Evolutionary conservation across 1,140 invertebrate species (phyloP).

Genomic region (Calycopis cecrops): DNA sequence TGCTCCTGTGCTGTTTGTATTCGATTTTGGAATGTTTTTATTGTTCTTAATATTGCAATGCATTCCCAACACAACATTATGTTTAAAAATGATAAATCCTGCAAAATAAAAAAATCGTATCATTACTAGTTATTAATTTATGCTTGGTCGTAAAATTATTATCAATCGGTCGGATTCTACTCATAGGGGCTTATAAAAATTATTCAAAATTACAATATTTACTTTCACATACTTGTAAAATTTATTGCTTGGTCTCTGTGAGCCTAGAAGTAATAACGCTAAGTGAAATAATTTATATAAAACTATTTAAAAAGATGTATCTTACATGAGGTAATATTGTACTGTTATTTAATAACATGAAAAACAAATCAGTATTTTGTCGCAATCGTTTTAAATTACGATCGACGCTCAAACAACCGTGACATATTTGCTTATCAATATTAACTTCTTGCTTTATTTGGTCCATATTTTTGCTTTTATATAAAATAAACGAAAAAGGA

Average conservation of each 20-base stretch:
- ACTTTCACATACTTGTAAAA: too few relatives aligned
- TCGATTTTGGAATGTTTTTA: conserved; percentile 28
- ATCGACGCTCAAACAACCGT: conserved; percentile 22
- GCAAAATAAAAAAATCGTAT: conserved; percentile 18
- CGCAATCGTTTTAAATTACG: conserved; percentile 17
- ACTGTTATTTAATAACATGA: conserved; percentile 16
- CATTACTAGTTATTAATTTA: background rate
- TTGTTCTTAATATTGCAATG: conserved; percentile 28
- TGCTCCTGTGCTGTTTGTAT: conserved; percentile 31
- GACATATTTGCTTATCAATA: conserved; percentile 5
- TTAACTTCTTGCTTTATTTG: too few relatives aligned
- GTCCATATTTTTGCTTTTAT: too few relatives aligned
- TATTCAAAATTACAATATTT: too few relatives aligned
- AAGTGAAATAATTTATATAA: conserved; percentile 1
- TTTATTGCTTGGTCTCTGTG: too few relatives aligned
- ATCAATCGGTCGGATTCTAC: background rate
- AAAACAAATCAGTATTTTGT: conserved; percentile 21
- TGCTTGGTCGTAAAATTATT: background rate
- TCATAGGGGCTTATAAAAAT: too few relatives aligned
- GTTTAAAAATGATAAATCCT: conserved; percentile 25
- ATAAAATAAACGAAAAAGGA: too few relatives aligned
- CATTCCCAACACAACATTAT: conserved; percentile 48
- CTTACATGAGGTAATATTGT: too few relatives aligned
- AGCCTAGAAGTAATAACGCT: too few relatives aligned
- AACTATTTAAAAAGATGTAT: conserved; percentile 18